These are phyloP conservation scores for Mesembrinibis cayennensis DNA, from an alignment of 2,113 vertebrate genomes.

Conservation along the genomic window DNA sequence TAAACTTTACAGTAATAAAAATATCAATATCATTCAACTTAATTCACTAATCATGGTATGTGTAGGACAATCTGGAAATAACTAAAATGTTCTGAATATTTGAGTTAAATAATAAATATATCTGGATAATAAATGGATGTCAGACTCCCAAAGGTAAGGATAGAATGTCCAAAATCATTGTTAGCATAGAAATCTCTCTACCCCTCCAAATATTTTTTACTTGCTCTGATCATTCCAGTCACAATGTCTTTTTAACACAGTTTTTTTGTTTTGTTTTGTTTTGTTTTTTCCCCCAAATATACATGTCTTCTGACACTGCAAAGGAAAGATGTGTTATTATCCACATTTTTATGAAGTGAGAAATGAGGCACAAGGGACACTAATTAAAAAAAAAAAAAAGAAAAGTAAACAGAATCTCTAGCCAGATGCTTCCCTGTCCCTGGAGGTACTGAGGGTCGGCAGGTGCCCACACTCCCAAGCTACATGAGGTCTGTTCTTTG, in stretches of 20 bases:
- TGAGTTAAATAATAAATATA: background rate
- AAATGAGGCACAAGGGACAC: background rate
- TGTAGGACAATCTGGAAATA: background rate
- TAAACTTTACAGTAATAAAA: background rate
- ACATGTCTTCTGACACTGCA: background rate
- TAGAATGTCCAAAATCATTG: background rate
- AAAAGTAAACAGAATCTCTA: background rate
- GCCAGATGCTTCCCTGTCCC: background rate
- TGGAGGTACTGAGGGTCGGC: background rate
- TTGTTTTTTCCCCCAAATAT: background rate
- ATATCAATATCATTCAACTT: background rate
- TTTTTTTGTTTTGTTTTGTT: too few relatives aligned
- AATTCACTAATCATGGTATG: background rate
- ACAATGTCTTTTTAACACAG: background rate
- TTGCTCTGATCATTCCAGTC: background rate
- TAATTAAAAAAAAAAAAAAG: background rate
- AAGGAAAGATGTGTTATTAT: background rate
- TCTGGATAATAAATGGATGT: background rate
- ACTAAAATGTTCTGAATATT: background rate
- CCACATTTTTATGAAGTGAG: background rate
- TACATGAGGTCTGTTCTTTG: background rate
- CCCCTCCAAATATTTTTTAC: background rate
- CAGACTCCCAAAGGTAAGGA: background rate
- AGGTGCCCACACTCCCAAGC: background rate
- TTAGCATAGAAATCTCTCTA: background rate